phyloP scores from a whole-genome alignment of 2,113 vertebrate genomes.

The Dendrocopos noguchii region DNA sequence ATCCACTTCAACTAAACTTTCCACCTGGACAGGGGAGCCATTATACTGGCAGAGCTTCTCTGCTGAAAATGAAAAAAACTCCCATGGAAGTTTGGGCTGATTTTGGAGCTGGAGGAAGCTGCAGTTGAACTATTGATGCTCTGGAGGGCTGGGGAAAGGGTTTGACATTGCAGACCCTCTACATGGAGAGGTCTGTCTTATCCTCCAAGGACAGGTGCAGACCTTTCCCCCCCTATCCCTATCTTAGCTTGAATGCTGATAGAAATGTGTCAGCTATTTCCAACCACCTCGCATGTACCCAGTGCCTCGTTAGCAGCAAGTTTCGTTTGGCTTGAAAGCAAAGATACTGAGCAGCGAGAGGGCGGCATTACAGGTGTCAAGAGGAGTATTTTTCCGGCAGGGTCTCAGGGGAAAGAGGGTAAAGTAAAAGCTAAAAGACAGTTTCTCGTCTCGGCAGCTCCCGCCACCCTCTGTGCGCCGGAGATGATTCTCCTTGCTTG shows the following conservation, averaged over 20 bases:
- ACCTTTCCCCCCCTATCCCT: not conserved
- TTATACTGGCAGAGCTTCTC: constrained; percentile 1
- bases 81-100: not conserved
- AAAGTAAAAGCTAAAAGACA: not conserved
- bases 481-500: constrained; percentile 48
- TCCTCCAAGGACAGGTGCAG: not conserved
- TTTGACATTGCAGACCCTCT: not conserved
- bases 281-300: rapidly evolving
- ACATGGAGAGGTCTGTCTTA: not conserved
- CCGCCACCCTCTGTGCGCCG: not conserved
- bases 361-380: not conserved
- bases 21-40: not conserved
- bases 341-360: not conserved
- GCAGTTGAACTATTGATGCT: not conserved
- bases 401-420: not conserved
- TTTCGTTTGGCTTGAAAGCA: not conserved
- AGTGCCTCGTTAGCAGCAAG: not conserved
- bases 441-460: not conserved
- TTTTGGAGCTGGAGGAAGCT: not conserved
- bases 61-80: not conserved
- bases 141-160: not conserved
- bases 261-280: not conserved
- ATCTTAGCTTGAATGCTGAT: rapidly evolving
- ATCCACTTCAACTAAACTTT: constrained; percentile 22
- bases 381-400: not conserved